Percentiles rank a stretch among this genome's conserved stretches.
Conservation (phyloP, 2,113 vertebrate genomes). For the Proterorhinus semilunaris region DNA sequence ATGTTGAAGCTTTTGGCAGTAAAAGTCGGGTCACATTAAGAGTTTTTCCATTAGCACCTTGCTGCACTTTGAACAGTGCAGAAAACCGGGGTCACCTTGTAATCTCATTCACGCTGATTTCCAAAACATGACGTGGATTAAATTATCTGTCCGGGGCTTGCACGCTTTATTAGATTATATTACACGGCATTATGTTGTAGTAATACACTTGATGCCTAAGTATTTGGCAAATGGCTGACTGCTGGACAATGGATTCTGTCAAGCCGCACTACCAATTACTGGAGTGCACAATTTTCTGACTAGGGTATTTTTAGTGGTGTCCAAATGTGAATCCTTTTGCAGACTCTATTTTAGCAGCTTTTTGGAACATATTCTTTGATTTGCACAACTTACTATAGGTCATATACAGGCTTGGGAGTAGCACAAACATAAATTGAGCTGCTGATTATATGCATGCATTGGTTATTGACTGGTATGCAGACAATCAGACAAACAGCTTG, state of each 20-base stretch:
- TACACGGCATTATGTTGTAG: slow-evolving; percentile 2
- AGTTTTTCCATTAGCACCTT: slow-evolving; percentile 36
- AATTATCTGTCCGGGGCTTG: not conserved
- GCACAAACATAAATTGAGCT: too few relatives aligned
- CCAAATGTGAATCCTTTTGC: not conserved
- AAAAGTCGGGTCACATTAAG: slow-evolving; percentile 38
- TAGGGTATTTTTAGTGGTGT: not conserved
- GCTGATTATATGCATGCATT: too few relatives aligned
- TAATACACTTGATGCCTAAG: slow-evolving; percentile 3
- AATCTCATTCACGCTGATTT: slow-evolving; percentile 22
- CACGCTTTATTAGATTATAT: not conserved
- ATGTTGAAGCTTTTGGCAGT: slow-evolving; percentile 29
- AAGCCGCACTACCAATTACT: slow-evolving; percentile 1
- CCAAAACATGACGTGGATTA: slow-evolving; percentile 21
- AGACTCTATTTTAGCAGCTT: too few relatives aligned
- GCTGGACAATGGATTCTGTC: not conserved
- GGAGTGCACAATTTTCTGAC: not conserved
- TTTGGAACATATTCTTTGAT: too few relatives aligned
- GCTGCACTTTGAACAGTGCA: slow-evolving; percentile 24
- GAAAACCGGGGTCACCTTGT: slow-evolving; percentile 30
- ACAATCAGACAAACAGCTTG: too few relatives aligned
- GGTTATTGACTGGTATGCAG: too few relatives aligned
- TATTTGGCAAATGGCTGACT: not conserved
- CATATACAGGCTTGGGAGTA: too few relatives aligned
- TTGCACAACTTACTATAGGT: too few relatives aligned